phyloP scores from a whole-genome alignment of 2,113 vertebrate species.

The Nibea coibor region DNA sequence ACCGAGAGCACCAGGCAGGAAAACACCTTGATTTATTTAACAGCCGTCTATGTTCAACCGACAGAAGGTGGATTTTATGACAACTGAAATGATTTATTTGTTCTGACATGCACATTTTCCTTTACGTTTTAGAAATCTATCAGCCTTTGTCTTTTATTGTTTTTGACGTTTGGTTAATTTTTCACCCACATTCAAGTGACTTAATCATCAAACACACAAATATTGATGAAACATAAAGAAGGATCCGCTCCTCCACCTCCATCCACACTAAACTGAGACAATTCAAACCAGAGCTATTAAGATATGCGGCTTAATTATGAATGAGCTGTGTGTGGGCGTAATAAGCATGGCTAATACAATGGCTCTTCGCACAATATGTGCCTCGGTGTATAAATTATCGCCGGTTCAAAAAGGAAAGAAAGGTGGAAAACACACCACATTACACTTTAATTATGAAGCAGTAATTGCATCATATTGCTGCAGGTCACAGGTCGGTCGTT shows the following conservation, averaged over 20 bases:
- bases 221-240: constrained; percentile 30
- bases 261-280: constrained; percentile 53
- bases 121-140: neutral
- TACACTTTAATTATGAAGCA: constrained; percentile 49
- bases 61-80: neutral
- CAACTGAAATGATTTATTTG: constrained; percentile 16
- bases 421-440: constrained; percentile 38
- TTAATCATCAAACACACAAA: constrained; percentile 21
- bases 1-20: neutral
- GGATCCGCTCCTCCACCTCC: constrained; percentile 10
- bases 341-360: constrained; percentile 60
- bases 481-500: constrained; percentile 27
- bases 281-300: constrained; percentile 59
- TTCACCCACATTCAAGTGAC: constrained; percentile 7
- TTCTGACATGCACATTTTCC: neutral
- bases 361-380: constrained; percentile 47
- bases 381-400: constrained; percentile 56
- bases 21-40: constrained; percentile 51
- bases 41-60: neutral
- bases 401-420: constrained; percentile 40
- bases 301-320: constrained; percentile 76
- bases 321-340: constrained; percentile 62
- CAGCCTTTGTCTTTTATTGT: neutral
- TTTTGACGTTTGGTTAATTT: neutral
- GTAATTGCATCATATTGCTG: constrained; percentile 49